These are phyloP conservation scores for Acanthurus leucopareius DNA, from an alignment of 2,797 vertebrate genomes.

Conservation along the genomic window DNA sequence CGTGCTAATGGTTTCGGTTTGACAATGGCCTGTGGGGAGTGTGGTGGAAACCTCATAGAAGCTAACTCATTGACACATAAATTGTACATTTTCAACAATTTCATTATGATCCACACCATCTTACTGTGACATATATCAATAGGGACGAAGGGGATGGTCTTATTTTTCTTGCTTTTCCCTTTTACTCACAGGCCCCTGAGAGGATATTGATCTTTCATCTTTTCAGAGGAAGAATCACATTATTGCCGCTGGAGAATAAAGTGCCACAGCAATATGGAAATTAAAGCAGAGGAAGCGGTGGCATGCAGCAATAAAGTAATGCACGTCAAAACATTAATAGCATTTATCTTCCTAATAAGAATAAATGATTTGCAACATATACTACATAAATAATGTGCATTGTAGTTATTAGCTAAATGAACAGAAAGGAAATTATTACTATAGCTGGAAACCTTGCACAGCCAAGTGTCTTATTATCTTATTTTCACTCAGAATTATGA, in stretches of 20 bases:
- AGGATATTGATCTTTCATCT: constrained; percentile 86
- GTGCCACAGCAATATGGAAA: constrained; percentile 76
- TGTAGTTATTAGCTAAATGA: constrained; percentile 45
- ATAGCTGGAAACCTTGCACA: constrained; percentile 21
- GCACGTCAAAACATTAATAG: constrained; percentile 63
- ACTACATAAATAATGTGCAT: constrained; percentile 35
- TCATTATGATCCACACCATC: constrained; percentile 82
- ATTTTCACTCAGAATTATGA: constrained; percentile 28
- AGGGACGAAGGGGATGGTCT: constrained; percentile 78
- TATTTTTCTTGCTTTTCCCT: constrained; percentile 77
- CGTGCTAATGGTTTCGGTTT: constrained; percentile 81
- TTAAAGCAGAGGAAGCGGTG: constrained; percentile 54
- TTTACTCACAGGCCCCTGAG: constrained; percentile 73
- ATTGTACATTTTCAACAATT: constrained; percentile 84
- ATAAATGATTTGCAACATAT: constrained; percentile 53
- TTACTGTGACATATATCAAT: constrained; percentile 78
- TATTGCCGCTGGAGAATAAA: constrained; percentile 79
- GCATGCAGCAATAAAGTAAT: constrained; percentile 62
- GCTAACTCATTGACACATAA: constrained; percentile 83
- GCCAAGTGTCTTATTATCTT: constrained; percentile 20
- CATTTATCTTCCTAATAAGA: constrained; percentile 69
- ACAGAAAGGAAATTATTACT: constrained; percentile 34
- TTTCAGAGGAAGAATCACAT: constrained; percentile 81
- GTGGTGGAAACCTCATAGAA: constrained; percentile 66
- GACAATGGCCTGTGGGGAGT: constrained; percentile 83